A percentile compares a stretch with the other conserved stretches of the same genome.
phyloP scores from a whole-genome alignment of 2,888 invertebrate genomes.

The Drosophila pseudotalamancana region DNA sequence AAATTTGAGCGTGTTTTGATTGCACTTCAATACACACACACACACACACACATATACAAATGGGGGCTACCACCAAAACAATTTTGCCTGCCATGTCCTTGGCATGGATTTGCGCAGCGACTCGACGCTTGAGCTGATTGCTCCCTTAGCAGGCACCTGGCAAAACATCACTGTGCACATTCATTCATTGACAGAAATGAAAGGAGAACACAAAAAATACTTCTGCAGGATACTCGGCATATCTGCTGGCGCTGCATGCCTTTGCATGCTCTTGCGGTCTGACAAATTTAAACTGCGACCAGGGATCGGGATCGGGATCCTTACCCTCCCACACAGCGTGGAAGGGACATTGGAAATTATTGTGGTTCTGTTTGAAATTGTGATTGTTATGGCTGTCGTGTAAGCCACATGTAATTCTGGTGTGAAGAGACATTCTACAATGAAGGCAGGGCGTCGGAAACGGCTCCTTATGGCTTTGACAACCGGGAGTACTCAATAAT shows the following conservation, averaged over 20 bases:
- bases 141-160: slow-evolving; percentile 63
- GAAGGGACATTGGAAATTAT: slow-evolving; percentile 20
- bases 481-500: slow-evolving; percentile 56
- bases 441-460: slow-evolving; percentile 6
- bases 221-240: slow-evolving; percentile 39
- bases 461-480: slow-evolving; percentile 40
- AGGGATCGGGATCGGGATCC: too few species aligned
- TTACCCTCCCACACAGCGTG: too few species aligned
- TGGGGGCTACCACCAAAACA: slow-evolving; percentile 37
- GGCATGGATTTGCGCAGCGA: slow-evolving; percentile 59
- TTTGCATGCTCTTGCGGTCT: slow-evolving; percentile 30
- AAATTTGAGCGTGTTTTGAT: slow-evolving; percentile 27
- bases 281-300: slow-evolving; percentile 37
- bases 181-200: slow-evolving; percentile 23
- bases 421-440: not conserved
- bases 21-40: not conserved
- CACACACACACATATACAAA: slow-evolving; percentile 11
- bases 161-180: slow-evolving; percentile 12
- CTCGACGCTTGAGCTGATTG: slow-evolving; percentile 57
- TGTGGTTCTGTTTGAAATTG: slow-evolving; percentile 36
- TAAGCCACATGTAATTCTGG: slow-evolving; percentile 4
- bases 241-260: slow-evolving; percentile 32
- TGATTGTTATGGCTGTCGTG: slow-evolving; percentile 51
- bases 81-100: slow-evolving; percentile 61
- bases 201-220: slow-evolving; percentile 24